phyloP scores from a whole-genome alignment of 2,888 invertebrate species.

The Pachycephus smyrnensis region DNA sequence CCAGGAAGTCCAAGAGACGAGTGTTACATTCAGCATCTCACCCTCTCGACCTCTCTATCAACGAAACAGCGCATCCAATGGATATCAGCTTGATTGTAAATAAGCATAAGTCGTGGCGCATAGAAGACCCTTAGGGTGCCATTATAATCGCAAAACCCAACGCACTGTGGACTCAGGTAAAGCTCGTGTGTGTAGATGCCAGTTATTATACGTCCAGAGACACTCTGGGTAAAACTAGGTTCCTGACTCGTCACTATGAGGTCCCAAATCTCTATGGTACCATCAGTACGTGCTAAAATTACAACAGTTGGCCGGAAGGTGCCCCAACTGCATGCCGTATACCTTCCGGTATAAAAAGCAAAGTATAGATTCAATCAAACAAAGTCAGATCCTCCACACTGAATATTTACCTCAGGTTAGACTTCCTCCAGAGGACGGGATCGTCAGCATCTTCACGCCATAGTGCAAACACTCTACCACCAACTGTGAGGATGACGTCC shows the following conservation, averaged over 20 bases:
- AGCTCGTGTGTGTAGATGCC: slow-evolving; percentile 73
- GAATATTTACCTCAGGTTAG: slow-evolving; percentile 59
- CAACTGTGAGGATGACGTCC: slow-evolving; percentile 77
- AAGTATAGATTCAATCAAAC: not conserved
- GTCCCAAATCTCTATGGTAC: slow-evolving; percentile 86
- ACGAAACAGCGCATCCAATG: slow-evolving; percentile 54
- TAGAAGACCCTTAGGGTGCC: slow-evolving; percentile 77
- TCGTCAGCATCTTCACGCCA: slow-evolving; percentile 78
- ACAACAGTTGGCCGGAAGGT: slow-evolving; percentile 78
- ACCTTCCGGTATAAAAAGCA: slow-evolving; percentile 55
- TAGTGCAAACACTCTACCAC: slow-evolving; percentile 80
- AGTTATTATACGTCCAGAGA: slow-evolving; percentile 77
- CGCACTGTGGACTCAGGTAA: slow-evolving; percentile 71
- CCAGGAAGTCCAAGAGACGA: not conserved
- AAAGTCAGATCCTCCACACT: not conserved
- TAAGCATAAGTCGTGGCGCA: slow-evolving; percentile 71
- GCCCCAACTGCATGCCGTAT: slow-evolving; percentile 82
- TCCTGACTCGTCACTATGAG: slow-evolving; percentile 77
- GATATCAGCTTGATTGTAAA: slow-evolving; percentile 66
- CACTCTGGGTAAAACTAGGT: slow-evolving; percentile 75
- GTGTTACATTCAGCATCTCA: slow-evolving; percentile 22
- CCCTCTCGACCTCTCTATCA: slow-evolving; percentile 50
- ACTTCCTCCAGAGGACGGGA: slow-evolving; percentile 78
- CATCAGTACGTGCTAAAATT: slow-evolving; percentile 79
- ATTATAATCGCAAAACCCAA: slow-evolving; percentile 77